phyloP scores from a whole-genome alignment of 2,797 vertebrate genomes.

The Pogoniulus pusillus region DNA sequence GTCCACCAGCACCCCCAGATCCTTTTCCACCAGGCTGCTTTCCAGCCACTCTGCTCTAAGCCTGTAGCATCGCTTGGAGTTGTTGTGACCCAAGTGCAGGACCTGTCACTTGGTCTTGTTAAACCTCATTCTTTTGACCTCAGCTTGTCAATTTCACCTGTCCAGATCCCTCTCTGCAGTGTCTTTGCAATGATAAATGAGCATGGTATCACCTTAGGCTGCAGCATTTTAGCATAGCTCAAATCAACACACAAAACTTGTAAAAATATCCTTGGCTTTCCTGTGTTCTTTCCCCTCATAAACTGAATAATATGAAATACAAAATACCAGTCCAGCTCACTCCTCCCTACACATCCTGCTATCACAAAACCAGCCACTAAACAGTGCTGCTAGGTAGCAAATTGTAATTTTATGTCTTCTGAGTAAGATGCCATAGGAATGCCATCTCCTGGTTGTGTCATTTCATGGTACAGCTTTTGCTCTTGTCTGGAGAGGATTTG shows the following conservation, averaged over 20 bases:
- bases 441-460: background rate
- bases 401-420: background rate
- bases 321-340: background rate
- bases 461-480: background rate
- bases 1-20: too few species aligned
- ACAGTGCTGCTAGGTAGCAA: background rate
- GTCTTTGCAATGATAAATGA: background rate
- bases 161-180: background rate
- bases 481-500: background rate
- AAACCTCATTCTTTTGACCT: too few species aligned
- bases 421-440: background rate
- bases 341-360: background rate
- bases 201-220: background rate
- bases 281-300: background rate
- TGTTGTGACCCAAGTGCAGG: too few species aligned
- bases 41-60: too few species aligned
- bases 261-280: background rate
- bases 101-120: too few species aligned
- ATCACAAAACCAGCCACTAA: background rate
- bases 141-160: background rate
- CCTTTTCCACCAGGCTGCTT: too few species aligned
- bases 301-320: background rate
- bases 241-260: background rate
- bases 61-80: too few species aligned
- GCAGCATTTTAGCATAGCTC: background rate